phyloP scores from a whole-genome alignment of 2,888 invertebrate species.

The Lasius fuliginosus region DNA sequence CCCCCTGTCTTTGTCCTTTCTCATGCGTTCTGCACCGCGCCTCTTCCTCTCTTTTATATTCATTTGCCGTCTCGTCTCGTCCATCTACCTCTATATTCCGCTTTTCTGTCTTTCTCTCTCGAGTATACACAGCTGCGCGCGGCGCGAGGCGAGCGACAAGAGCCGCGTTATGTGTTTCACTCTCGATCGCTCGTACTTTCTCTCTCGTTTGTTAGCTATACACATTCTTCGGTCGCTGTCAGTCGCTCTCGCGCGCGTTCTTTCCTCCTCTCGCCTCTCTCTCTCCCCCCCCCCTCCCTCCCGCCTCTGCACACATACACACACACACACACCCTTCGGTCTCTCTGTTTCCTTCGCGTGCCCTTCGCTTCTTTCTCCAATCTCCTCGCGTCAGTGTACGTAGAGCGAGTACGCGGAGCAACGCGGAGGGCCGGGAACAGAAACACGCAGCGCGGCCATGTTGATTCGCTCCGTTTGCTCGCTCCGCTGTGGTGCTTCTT shows the following conservation, averaged over 20 bases:
- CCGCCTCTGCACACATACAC: slow-evolving; percentile 4
- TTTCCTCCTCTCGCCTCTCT: slow-evolving; percentile 35
- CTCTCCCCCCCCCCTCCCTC: slow-evolving; percentile 25
- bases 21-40: slow-evolving; percentile 38
- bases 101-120: slow-evolving; percentile 55
- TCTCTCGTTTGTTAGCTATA: slow-evolving; percentile 70
- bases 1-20: slow-evolving; percentile 11
- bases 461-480: slow-evolving; percentile 67
- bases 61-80: slow-evolving; percentile 46
- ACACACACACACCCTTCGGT: slow-evolving; percentile 15
- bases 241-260: slow-evolving; percentile 64
- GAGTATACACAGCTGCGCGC: slow-evolving; percentile 35
- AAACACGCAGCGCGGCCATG: slow-evolving; percentile 77
- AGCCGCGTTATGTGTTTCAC: slow-evolving; percentile 33
- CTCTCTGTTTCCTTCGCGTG: slow-evolving; percentile 56
- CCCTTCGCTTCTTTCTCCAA: slow-evolving; percentile 77
- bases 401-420: slow-evolving; percentile 76
- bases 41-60: slow-evolving; percentile 58
- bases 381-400: slow-evolving; percentile 79
- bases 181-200: slow-evolving; percentile 58
- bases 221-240: slow-evolving; percentile 52
- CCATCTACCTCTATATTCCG: slow-evolving; percentile 41
- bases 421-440: slow-evolving; percentile 68
- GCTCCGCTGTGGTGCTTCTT: slow-evolving; percentile 66
- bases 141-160: neutral